phyloP scores from a whole-genome alignment of 1,140 invertebrate genomes.

The Sitobion miscanthi region DNA sequence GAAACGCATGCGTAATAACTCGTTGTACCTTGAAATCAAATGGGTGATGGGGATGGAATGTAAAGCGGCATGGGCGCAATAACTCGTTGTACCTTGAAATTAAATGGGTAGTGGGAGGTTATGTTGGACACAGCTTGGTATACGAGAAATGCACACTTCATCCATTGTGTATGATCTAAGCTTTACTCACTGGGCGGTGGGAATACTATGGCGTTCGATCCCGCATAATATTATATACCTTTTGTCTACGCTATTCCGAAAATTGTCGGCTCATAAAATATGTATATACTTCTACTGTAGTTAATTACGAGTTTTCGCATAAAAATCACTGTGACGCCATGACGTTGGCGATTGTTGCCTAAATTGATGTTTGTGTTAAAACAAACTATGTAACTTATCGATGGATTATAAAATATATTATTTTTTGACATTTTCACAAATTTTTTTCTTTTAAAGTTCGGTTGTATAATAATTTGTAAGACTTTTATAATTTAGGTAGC shows the following conservation, averaged over 20 bases:
- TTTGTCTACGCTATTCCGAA: neutral
- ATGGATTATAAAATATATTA: neutral
- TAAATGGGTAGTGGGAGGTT: no score
- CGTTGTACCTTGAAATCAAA: no score
- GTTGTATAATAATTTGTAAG: neutral
- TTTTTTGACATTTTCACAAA: neutral
- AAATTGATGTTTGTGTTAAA: neutral
- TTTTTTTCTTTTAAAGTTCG: neutral
- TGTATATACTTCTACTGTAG: neutral
- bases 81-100: no score
- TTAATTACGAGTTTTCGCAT: neutral
- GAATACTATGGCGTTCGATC: neutral
- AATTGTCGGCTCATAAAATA: constrained; percentile 3
- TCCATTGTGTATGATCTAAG: no score
- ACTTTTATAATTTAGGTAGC: neutral
- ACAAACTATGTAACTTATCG: neutral
- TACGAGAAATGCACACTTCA: no score
- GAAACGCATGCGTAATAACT: no score
- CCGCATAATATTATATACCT: neutral
- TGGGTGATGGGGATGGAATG: no score
- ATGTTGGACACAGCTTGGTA: no score
- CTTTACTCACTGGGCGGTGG: neutral
- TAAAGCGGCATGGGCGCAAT: no score
- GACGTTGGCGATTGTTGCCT: neutral
- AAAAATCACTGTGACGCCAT: neutral